Base-by-base conservation (phyloP, 2,113 vertebrate genomes). In the Hemiprocne comata region DNA sequence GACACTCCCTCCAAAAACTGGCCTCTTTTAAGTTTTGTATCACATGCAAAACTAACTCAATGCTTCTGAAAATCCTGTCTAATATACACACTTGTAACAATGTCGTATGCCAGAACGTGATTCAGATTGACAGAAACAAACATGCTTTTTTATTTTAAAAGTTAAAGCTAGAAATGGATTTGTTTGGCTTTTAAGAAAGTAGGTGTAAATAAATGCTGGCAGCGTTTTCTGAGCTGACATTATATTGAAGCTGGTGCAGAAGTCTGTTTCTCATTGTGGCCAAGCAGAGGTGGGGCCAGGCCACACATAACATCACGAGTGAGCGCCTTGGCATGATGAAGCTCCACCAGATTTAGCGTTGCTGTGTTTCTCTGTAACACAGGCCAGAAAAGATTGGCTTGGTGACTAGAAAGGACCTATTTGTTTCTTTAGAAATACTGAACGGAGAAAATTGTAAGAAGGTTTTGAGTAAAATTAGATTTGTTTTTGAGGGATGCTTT, bases 91-190 rank as follows among this genome's bases (percentile, higher is more conserved):
- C 15, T 50, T 50, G 53, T 42, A 61, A 34, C 17, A 21, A 1
- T 33, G 7, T 42, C 0, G 0, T 26, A 18, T 40, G n/a, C 20
- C 4, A 1, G 66, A 51, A 18, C 12, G 6, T 62, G 72, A 23
- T 60, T 69, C 34, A 61, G 48, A 48, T 33, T 40, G 19, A 46
- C 40, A 28, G 46, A 26, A 75, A 34, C 7, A 33, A 46, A 24
- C 23, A 8, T 12, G 7, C 25, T 77, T 67, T 87, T 88, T 76
- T 24, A 42, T 72, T 93, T 62, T 48, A 38, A 50, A 51, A 76
- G 13, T 11, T 50, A 55, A 86, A 84, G 29, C 44, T 54, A 26
- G 57, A 55, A 87, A 48, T 26, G 13, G 17, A 46, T 74, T 38
- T 89, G 20, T 51, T 71, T 85, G 61, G 18, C 74, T 85, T 74